Conservation (phyloP, 1,140 invertebrate genomes). For the Hylaeus anthracinus region DNA sequence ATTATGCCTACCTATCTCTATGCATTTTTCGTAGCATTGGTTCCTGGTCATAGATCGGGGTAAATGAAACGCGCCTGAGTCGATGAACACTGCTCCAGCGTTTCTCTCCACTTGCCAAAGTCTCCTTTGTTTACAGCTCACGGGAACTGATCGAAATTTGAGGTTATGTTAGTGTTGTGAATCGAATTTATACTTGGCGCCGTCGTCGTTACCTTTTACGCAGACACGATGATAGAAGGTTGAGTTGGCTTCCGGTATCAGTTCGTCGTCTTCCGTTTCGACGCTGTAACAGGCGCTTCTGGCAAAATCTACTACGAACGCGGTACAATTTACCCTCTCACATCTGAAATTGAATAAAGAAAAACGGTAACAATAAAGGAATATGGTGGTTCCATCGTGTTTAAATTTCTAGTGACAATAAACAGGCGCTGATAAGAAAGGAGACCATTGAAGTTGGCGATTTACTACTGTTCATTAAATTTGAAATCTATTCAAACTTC, state of each 20-base stretch:
- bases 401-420: too few relatives aligned
- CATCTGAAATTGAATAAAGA: slow-evolving; percentile 61
- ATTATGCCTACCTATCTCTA: slow-evolving; percentile 58
- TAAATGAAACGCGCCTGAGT: slow-evolving; percentile 54
- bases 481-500: too few relatives aligned
- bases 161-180: not conserved
- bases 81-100: slow-evolving; percentile 70
- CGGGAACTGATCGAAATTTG: slow-evolving; percentile 57
- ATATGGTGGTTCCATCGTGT: too few relatives aligned
- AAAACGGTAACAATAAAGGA: not conserved
- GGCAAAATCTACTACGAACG: slow-evolving; percentile 73
- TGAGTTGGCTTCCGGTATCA: slow-evolving; percentile 69
- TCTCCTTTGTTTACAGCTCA: slow-evolving; percentile 57
- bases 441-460: too few relatives aligned
- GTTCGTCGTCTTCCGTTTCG: slow-evolving; percentile 61
- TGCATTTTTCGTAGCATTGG: slow-evolving; percentile 72
- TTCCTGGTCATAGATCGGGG: slow-evolving; percentile 58
- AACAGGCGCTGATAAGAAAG: too few relatives aligned
- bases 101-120: slow-evolving; percentile 75
- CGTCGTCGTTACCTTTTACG: slow-evolving; percentile 62
- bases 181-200: not conserved
- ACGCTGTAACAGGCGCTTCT: slow-evolving; percentile 71
- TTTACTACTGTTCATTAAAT: too few relatives aligned
- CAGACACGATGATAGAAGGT: slow-evolving; percentile 73
- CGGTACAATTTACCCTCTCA: slow-evolving; percentile 68